Evolutionary conservation across 2,797 vertebrate species (phyloP), one percentile per base, ranked within the genome.

Genomic region (Kryptopterus vitreolus): DNA sequence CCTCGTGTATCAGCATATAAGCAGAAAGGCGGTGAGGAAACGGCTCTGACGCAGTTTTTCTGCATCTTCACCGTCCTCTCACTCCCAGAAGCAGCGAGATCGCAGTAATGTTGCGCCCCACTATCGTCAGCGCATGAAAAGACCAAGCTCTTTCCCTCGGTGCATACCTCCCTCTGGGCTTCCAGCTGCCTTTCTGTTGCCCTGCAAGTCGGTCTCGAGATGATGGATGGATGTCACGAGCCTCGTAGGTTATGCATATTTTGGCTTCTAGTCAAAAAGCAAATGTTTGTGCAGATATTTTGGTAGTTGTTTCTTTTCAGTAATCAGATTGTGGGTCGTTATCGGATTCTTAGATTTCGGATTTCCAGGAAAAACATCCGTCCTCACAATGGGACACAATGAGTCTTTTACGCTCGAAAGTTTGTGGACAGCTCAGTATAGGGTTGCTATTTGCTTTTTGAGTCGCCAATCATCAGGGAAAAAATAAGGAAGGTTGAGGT

Each of bases 61-160:
- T 20, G 43, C 16, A 12, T 70, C 48, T 22, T 70, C 18, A 52
- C 8, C 2, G 5, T 68, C 22, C 48, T 52, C 26, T 8, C 18
- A 31, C 18, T 71, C 48, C 22, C 9, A 53, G 48, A 46, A 20
- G n/a, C 31, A n/a, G 69, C 53, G 48, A 53, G 69, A 53, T 33
- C 52, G 69, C 52, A 71, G 48, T 71, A 29, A 22, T 71, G 33
- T 33, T 71, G 48, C 69, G 12, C 48, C 69, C 52, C 69, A 53
- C 50, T 53, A 7, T 31, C 69, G 53, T 26, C 69, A 31, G 16
- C 10, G 16, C 24, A 52, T 52, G 18, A 70, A 70, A 22, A 52
- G 68, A 70, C 16, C 16, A 29, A n/a, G 46, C 10, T 71, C 68
- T 31, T n/a, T 18, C 48, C 18, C 50, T 15, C 4, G 48, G 66